These are phyloP conservation scores for Ridgeia piscesae DNA, from an alignment of 1,140 invertebrate genomes.

Conservation along the genomic window DNA sequence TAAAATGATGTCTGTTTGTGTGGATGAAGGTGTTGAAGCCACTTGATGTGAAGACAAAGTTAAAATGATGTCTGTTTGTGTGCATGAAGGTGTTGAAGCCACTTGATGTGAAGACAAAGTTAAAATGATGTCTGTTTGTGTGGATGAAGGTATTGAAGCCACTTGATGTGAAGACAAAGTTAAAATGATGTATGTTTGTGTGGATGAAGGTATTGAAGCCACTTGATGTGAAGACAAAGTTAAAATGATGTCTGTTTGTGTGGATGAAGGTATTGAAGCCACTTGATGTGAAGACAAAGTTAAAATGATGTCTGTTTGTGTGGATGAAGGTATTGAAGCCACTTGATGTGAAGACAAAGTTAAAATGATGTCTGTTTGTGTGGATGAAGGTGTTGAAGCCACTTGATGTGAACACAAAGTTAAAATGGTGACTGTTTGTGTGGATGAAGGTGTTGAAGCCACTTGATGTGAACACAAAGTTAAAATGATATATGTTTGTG, in stretches of 20 bases:
- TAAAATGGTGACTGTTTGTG: conserved; percentile 21
- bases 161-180: conserved; percentile 97
- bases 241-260: conserved; percentile 51
- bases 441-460: too few species aligned
- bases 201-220: too few species aligned
- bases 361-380: conserved; percentile 7
- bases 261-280: conserved; percentile 70
- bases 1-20: conserved; percentile 22
- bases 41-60: too few species aligned
- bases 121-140: too few species aligned
- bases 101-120: conserved; percentile 97
- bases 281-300: neutral
- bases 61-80: conserved; percentile 7
- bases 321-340: too few species aligned
- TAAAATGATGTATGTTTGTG: too few species aligned
- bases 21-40: too few species aligned
- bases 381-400: conserved; percentile 70
- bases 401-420: neutral
- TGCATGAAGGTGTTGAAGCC: conserved; percentile 80
- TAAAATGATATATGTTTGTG: conserved; percentile 6
- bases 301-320: conserved; percentile 22
- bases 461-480: too few species aligned
- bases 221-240: conserved; percentile 97
- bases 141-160: too few species aligned
- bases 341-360: too few species aligned